These are phyloP conservation scores for Dicyrtoma fusca DNA, from an alignment of 2,888 invertebrate species.

Conservation along the genomic window DNA sequence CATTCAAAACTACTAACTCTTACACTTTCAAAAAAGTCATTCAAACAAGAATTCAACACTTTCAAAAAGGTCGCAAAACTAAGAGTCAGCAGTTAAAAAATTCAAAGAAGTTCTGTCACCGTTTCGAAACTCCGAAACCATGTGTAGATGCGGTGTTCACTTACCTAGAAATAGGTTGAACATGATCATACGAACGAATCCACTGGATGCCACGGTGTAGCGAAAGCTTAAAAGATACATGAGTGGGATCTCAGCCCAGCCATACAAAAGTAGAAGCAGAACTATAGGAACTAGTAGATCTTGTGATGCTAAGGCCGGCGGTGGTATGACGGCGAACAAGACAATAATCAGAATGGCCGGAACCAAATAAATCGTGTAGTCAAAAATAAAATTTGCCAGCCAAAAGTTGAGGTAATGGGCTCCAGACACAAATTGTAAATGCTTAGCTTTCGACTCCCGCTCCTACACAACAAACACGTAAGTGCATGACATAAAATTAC, in stretches of 20 bases:
- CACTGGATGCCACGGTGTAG: constrained; percentile 74
- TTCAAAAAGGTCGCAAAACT: no score
- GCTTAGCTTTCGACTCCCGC: constrained; percentile 70
- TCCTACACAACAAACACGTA: constrained; percentile 67
- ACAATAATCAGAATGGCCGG: constrained; percentile 66
- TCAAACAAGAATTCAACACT: no score
- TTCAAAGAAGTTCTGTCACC: no score
- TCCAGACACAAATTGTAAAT: constrained; percentile 74
- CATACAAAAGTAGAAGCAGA: constrained; percentile 68
- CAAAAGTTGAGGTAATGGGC: constrained; percentile 71
- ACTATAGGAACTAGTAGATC: constrained; percentile 41
- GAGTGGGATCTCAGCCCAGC: constrained; percentile 72
- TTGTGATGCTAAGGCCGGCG: constrained; percentile 39
- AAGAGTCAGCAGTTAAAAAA: no score
- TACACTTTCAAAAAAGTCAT: no score
- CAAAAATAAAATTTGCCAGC: constrained; percentile 70
- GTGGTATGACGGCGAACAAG: constrained; percentile 59
- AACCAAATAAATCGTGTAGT: no score
- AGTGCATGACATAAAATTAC: no score
- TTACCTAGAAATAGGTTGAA: constrained; percentile 74
- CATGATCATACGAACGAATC: constrained; percentile 74
- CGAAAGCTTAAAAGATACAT: constrained; percentile 67
- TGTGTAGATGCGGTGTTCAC: no score
- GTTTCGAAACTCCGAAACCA: no score
- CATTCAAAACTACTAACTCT: no score